These are phyloP conservation scores for Medauroidea extradentata DNA, from an alignment of 1,140 invertebrate species.

Conservation along the genomic window DNA sequence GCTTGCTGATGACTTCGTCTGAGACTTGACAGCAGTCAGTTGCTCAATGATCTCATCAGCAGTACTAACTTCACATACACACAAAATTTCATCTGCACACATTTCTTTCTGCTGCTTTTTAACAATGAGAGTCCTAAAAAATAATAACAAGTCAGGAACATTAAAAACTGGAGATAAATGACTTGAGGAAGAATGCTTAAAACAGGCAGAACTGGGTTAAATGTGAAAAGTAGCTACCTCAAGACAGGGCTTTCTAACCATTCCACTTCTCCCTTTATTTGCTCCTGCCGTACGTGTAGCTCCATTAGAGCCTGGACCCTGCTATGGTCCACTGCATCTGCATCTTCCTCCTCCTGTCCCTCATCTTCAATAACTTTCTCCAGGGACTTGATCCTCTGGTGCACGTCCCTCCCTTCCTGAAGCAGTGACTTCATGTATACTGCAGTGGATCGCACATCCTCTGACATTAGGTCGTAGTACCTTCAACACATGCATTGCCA, in stretches of 20 bases:
- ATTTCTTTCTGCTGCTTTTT: constrained; percentile 28
- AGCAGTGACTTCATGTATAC: constrained; percentile 51
- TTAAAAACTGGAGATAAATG: constrained; percentile 27
- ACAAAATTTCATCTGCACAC: constrained; percentile 35
- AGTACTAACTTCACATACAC: constrained; percentile 48
- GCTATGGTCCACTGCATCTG: constrained; percentile 33
- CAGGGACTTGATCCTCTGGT: constrained; percentile 45
- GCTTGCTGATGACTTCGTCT: too few species aligned
- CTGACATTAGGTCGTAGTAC: constrained; percentile 49
- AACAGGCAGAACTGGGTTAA: too few species aligned
- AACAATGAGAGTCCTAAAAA: constrained; percentile 23
- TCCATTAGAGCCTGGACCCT: constrained; percentile 48
- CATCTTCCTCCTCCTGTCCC: constrained; percentile 30
- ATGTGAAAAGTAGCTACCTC: too few species aligned
- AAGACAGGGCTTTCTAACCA: constrained; percentile 55
- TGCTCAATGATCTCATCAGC: constrained; percentile 42
- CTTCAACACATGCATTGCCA: too few species aligned
- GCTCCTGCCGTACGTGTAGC: constrained; percentile 51
- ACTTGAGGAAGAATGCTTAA: constrained; percentile 32
- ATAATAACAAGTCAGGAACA: constrained; percentile 11
- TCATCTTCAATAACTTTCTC: constrained; percentile 47
- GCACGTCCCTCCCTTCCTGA: constrained; percentile 50
- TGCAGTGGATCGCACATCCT: constrained; percentile 45
- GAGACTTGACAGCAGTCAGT: too few species aligned
- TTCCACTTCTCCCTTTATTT: constrained; percentile 57